A percentile compares a stretch with the other conserved stretches of the same genome.
phyloP scores from a whole-genome alignment of 2,113 vertebrate genomes.

The Cathartes aura region DNA sequence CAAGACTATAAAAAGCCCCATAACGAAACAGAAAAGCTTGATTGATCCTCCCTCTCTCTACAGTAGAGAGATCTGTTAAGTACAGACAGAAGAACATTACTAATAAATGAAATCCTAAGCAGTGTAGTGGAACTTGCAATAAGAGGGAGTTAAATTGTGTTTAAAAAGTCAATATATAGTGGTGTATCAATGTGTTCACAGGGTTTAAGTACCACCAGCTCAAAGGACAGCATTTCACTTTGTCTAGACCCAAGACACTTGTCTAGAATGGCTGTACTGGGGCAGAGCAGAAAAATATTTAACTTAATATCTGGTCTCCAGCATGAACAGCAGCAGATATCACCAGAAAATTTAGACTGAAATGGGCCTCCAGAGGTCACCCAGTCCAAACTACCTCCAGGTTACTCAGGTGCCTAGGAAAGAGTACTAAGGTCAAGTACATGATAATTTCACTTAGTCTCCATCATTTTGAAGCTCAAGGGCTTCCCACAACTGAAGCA shows the following conservation, averaged over 20 bases:
- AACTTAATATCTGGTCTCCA: neutral
- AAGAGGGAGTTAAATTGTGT: neutral
- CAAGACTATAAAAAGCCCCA: neutral
- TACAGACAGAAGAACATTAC: neutral
- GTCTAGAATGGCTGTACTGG: neutral
- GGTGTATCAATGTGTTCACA: neutral
- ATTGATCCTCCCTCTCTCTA: neutral
- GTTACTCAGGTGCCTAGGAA: neutral
- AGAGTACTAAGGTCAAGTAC: neutral
- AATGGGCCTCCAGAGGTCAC: neutral
- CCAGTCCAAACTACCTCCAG: neutral
- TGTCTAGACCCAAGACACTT: neutral
- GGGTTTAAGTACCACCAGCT: neutral
- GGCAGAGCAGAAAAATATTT: neutral
- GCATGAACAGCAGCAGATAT: neutral
- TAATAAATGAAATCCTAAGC: neutral
- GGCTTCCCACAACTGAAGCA: neutral
- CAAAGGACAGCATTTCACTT: neutral
- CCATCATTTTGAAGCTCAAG: neutral
- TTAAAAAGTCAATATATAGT: neutral
- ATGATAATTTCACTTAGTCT: neutral
- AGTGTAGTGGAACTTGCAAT: neutral
- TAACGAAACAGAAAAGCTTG: neutral
- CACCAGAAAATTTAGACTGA: neutral
- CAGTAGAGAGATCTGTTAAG: neutral